Evolutionary conservation across 2,797 vertebrate species (phyloP), one percentile per base, ranked within the genome.

Genomic region (Enteromius viviparus): DNA sequence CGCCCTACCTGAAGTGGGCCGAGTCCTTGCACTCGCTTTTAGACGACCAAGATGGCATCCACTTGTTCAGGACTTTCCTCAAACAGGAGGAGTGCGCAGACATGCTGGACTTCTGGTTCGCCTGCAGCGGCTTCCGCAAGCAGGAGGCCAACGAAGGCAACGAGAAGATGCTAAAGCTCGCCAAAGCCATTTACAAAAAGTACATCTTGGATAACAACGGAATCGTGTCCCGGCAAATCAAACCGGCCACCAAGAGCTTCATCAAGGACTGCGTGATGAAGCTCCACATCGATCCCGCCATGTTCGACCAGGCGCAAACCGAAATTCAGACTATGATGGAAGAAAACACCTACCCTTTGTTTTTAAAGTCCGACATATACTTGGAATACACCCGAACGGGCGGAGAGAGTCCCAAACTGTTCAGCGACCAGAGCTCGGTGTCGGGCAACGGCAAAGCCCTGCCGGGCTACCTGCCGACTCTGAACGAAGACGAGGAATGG

Each of bases 81-180:
- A 96, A 96, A 89, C 97, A 97, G 90, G 97, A 99, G 91, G 95
- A 95, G 72, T 98, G 97, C 0, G 97, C 94, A 0, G 98, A 99
- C 85, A 91, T 99, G 92, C 92, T 99, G 93, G 97, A 99, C 94
- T 99, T 99, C 92, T 99, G 98, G 98, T 99, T 99, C 62, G 97
- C 96, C 0, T 99, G 98, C 94, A 99, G 96, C 0, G 98, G 98
- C 89, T 99, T 99, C 91, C 94, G 97, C 80, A 98, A 98, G 88
- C 95, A 98, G 69, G 97, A 98, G 88, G 94, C 94, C 0, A 95
- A 92, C 0, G 92, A 94, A 21, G 94, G 95, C 5, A 96, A 96
- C 0, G 97, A 99, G 87, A 99, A 98, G 93, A 95, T 97, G 92
- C 92, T 97, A 8, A 99, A 98, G 91, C 92, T 98, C 89, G 97